A percentile compares a stretch with the other conserved stretches of the same genome.
Evolutionary conservation across 1,140 invertebrate species (phyloP).

Genomic region (Ylistrum balloti): DNA sequence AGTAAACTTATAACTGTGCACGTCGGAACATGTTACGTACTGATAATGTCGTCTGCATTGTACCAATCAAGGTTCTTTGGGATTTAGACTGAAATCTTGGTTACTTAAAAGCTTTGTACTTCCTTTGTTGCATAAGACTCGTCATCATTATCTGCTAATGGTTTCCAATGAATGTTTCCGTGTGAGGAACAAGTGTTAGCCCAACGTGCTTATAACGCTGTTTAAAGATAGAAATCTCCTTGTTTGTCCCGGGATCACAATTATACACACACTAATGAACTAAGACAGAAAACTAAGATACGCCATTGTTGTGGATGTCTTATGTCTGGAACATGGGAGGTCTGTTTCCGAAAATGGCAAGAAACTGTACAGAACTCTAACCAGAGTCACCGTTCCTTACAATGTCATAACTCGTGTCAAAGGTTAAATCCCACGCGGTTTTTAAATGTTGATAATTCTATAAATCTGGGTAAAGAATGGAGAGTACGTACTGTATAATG

Average conservation of each 20-base stretch:
- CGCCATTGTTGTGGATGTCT: background rate
- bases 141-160: too few relatives aligned
- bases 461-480: too few relatives aligned
- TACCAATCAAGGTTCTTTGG: background rate
- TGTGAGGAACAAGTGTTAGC: background rate
- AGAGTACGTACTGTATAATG: too few relatives aligned
- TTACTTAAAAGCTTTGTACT: slow-evolving; percentile 19
- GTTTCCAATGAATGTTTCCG: too few relatives aligned
- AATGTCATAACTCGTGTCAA: too few relatives aligned
- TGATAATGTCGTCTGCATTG: background rate
- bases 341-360: background rate
- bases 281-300: background rate
- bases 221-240: background rate
- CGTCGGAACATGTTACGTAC: background rate
- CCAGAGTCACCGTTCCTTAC: too few relatives aligned
- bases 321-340: background rate
- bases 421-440: too few relatives aligned
- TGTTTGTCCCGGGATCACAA: background rate
- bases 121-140: too few relatives aligned
- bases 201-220: background rate
- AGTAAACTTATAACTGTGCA: background rate
- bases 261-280: background rate
- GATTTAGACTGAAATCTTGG: background rate
- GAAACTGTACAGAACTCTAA: too few relatives aligned
- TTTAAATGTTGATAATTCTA: too few relatives aligned